Evolutionary conservation across 2,113 vertebrate genomes (phyloP).

Genomic region (Gobiocypris rarus): DNA sequence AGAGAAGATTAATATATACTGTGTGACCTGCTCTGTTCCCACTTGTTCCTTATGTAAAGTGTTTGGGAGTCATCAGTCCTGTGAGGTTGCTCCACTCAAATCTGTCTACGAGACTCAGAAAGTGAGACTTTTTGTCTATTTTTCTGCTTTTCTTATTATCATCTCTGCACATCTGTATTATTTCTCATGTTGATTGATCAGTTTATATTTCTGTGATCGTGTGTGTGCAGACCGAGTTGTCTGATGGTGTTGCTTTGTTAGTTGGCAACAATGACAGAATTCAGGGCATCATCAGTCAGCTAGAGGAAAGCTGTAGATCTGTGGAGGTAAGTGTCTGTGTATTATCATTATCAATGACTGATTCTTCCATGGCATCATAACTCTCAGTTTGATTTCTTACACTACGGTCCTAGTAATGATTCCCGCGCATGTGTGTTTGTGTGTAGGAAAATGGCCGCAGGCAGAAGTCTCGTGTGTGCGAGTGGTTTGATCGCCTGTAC

Average conservation of each 20-base stretch:
- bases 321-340: constrained; percentile 74
- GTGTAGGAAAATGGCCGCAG: constrained; percentile 87
- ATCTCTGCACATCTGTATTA: background rate
- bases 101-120: constrained; percentile 86
- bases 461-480: constrained; percentile 93
- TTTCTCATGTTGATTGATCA: background rate
- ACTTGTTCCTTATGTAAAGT: constrained; percentile 96
- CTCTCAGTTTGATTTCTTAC: background rate
- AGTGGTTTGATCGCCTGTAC: constrained; percentile 92
- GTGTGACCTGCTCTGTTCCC: constrained; percentile 87
- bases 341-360: background rate
- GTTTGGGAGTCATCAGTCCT: constrained; percentile 91
- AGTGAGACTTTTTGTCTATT: constrained; percentile 65
- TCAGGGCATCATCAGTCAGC: constrained; percentile 86
- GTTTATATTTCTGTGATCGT: constrained; percentile 41
- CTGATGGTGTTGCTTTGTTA: constrained; percentile 87
- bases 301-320: constrained; percentile 88
- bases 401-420: background rate
- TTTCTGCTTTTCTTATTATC: background rate
- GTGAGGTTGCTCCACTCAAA: constrained; percentile 89
- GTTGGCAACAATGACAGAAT: constrained; percentile 92
- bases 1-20: constrained; percentile 96
- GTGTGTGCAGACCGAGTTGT: constrained; percentile 82
- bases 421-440: background rate
- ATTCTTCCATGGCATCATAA: background rate